Conservation (phyloP, 1,140 invertebrate genomes). For the Papilio xuthus region DNA sequence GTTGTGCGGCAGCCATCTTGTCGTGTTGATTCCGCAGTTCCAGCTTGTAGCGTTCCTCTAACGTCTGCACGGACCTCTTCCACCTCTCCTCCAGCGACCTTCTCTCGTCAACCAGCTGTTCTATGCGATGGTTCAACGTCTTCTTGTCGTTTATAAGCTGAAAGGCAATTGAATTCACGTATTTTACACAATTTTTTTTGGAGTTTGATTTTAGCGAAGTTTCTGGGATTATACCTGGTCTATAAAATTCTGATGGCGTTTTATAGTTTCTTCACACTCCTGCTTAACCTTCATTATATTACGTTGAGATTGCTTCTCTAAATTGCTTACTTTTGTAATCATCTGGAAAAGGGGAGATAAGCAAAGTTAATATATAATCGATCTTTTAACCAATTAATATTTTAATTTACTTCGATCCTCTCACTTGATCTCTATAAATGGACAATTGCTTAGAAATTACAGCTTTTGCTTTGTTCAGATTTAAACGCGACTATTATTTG, state of each 20-base stretch:
- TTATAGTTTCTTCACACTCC: conserved; percentile 76
- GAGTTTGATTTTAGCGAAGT: neutral
- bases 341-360: conserved; percentile 58
- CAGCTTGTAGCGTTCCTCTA: conserved; percentile 72
- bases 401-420: neutral
- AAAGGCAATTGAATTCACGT: conserved; percentile 20
- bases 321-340: conserved; percentile 72
- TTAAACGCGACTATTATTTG: too few species aligned
- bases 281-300: conserved; percentile 71
- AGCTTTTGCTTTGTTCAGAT: too few species aligned
- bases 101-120: conserved; percentile 73
- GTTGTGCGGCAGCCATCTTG: conserved; percentile 76
- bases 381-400: too few species aligned
- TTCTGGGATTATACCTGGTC: conserved; percentile 60
- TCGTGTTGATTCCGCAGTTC: conserved; percentile 73
- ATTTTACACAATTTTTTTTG: neutral
- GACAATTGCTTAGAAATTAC: too few species aligned
- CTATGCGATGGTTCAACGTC: conserved; percentile 75
- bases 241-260: conserved; percentile 75
- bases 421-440: too few species aligned
- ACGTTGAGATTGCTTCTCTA: conserved; percentile 73
- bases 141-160: conserved; percentile 78
- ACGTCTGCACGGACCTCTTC: conserved; percentile 68
- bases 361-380: too few species aligned
- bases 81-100: conserved; percentile 70